Conservation (phyloP, 2,113 vertebrate genomes). For the Platysternon megacephalum region DNA sequence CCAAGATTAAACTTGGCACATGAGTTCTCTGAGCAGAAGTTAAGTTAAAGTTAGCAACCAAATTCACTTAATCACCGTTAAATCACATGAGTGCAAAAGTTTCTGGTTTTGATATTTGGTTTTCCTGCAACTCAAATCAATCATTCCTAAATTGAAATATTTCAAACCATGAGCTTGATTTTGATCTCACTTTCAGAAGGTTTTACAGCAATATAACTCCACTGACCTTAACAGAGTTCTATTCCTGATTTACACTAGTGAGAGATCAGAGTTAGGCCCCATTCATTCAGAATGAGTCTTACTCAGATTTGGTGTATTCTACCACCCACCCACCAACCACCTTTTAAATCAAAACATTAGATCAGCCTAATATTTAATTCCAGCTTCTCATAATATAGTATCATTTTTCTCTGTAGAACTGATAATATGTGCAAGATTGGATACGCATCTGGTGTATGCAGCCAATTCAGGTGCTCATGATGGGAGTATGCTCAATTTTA, state of each 20-base stretch:
- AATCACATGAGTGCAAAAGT: slow-evolving; percentile 37
- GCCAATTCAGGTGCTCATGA: not conserved
- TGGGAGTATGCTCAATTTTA: not conserved
- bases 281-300: not conserved
- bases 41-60: slow-evolving; percentile 52
- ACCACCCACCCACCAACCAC: too few species aligned
- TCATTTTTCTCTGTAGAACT: not conserved
- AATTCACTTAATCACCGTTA: slow-evolving; percentile 31
- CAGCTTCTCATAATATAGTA: not conserved
- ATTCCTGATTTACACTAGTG: not conserved
- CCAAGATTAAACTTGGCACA: slow-evolving; percentile 56
- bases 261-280: not conserved
- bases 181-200: not conserved
- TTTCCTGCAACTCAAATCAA: not conserved
- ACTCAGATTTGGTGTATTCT: not conserved
- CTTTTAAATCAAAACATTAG: not conserved
- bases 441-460: not conserved
- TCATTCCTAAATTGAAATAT: not conserved
- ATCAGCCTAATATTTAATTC: not conserved
- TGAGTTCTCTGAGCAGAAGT: slow-evolving; percentile 34
- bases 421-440: not conserved
- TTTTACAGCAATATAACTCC: not conserved
- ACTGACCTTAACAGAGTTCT: not conserved
- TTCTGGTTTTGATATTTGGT: slow-evolving; percentile 17
- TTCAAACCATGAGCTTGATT: not conserved